Base-by-base conservation (phyloP, 2,113 vertebrate species). In the Gulo gulo region DNA sequence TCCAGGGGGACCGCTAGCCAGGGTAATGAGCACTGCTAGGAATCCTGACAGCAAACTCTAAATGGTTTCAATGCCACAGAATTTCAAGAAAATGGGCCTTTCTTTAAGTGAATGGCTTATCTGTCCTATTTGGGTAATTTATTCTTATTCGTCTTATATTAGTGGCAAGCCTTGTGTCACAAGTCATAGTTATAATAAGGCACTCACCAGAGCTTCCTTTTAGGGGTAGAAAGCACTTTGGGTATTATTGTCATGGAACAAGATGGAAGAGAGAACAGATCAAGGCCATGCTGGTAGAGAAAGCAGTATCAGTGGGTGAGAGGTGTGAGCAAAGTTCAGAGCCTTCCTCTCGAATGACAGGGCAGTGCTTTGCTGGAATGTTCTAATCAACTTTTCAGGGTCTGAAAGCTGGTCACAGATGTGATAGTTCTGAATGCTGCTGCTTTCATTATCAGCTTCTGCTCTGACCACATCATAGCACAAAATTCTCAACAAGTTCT, bases 51-150 rank as follows among this genome's bases (percentile, higher is more conserved):
- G 82, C 65, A 55, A 42, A 71, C 57, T 90, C 23, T 67, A 55
- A 97, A 89, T 91, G 92, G 45, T 76, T 71, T 88, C 34, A 87
- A 1, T 95, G 65, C 96, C 0, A 0, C 42, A 92, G 92, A 67
- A 7, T 92, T 97, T 93, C 36, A 96, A 97, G 95, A 84, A 78
- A 74, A 73, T 86, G 87, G 84, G 88, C 81, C 67, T 96, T 92
- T 80, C 74, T 95, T 73, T 82, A 90, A 88, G 24, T 57, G n/a
- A 96, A 95, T 76, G 65, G 83, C 42, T 92, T 83, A 97, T 98
- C 88, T 39, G 11, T 94, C 78, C 73, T 96, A 90, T 93, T 94
- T 94, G 50, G 50, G 12, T 92, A 94, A 95, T 96, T 76, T 50
- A 67, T 88, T 95, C 88, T 92, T 74, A 6, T 97, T 81, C 31